Evolutionary conservation across 2,113 vertebrate species (phyloP), one percentile per base, ranked within the genome.

Genomic region (Chascanopsetta lugubris): DNA sequence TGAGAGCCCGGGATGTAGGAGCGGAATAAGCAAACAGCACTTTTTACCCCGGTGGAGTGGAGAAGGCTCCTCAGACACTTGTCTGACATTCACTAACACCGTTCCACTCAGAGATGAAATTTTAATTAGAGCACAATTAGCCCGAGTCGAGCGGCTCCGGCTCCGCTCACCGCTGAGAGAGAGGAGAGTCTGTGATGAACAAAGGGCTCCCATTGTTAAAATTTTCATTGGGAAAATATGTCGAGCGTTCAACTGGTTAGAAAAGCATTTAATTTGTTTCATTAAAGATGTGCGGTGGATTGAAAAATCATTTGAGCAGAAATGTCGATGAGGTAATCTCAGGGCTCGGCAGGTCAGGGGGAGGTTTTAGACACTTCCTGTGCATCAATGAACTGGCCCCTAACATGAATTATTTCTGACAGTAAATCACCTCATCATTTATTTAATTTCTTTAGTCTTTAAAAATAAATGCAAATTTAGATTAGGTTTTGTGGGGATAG

Each of bases 81-180:
- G 84, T 92, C 84, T 83, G 83, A 91, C 89, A 92, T 89, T 83
- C 86, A 71, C 75, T 58, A 72, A 87, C 85, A 69, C 72, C 17
- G 61, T 75, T 87, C 40, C 67, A 69, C 75, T 88, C 80, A 62
- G 61, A 88, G 80, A 88, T 87, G 53, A 90, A 85, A 89, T 91
- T 90, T 89, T 90, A 89, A 91, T 93, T 89, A 88, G 86, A 89
- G 83, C 57, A 70, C 88, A 90, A 91, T 92, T 90, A 90, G 81
- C 61, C 2, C 3, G 55, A 82, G 72, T 69, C 42, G 49, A 48
- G 63, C 69, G 51, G 59, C 61, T 61, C 20, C 20, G 26, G 57
- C 60, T 56, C n/a, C 64, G 62, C 62, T 66, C 22, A 58, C 47
- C 54, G 70, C 69, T 20, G 70, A 63, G 77, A 61, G 74, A 61